Conservation (phyloP, 1,140 invertebrate species). For the Frieseomelitta varia region DNA sequence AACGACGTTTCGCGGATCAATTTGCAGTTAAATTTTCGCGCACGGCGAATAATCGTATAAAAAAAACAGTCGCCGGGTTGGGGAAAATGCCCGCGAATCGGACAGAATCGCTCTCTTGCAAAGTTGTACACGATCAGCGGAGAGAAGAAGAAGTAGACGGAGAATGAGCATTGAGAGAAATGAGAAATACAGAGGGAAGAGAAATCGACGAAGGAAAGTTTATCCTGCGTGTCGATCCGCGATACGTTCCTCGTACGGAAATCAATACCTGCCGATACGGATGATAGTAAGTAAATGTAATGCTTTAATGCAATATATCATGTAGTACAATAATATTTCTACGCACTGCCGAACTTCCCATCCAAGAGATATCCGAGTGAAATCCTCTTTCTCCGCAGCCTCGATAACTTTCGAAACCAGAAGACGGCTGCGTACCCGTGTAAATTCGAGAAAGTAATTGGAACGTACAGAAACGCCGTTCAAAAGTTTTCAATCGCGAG, state of each 20-base stretch:
- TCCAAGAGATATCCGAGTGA: constrained; percentile 27
- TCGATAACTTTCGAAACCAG: neutral
- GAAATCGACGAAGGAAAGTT: neutral
- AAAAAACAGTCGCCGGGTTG: neutral
- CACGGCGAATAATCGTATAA: neutral
- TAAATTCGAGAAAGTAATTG: neutral
- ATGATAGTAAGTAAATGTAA: constrained; percentile 63
- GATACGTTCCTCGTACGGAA: constrained; percentile 25
- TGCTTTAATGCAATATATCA: constrained; percentile 60
- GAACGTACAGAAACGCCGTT: neutral
- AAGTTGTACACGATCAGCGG: neutral
- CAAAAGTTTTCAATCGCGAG: too few relatives aligned
- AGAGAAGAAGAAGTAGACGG: neutral
- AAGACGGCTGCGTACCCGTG: too few relatives aligned
- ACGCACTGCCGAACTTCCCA: constrained; percentile 49
- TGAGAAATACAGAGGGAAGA: neutral
- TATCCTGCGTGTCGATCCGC: constrained; percentile 34
- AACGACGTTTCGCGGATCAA: constrained; percentile 41
- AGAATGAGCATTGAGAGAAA: too few relatives aligned
- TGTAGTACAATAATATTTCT: constrained; percentile 61
- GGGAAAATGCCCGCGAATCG: neutral
- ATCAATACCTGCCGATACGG: constrained; percentile 57
- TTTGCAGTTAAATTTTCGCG: neutral
- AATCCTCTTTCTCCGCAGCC: neutral
- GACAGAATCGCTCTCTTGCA: neutral